phyloP scores from a whole-genome alignment of 2,888 invertebrate genomes.

The Andrena minutula region DNA sequence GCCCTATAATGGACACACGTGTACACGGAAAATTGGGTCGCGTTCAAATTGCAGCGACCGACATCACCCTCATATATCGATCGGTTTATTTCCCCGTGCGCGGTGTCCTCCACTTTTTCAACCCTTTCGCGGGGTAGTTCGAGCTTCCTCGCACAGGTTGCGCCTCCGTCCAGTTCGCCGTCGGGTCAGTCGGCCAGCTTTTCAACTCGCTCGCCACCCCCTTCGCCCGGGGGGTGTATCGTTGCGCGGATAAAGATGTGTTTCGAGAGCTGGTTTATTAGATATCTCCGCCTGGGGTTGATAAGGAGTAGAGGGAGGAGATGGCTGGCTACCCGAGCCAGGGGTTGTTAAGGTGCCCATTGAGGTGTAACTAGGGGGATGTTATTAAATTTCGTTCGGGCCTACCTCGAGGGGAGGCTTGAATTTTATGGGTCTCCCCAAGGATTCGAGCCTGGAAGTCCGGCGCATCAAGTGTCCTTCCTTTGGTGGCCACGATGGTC shows the following conservation, averaged over 20 bases:
- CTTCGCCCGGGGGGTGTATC: slow-evolving; percentile 64
- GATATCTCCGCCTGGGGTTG: slow-evolving; percentile 78
- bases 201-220: slow-evolving; percentile 53
- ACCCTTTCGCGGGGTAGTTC: slow-evolving; percentile 82
- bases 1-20: slow-evolving; percentile 18
- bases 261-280: slow-evolving; percentile 83
- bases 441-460: slow-evolving; percentile 67
- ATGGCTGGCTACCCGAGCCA: slow-evolving; percentile 70
- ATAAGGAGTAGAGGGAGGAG: slow-evolving; percentile 64
- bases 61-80: slow-evolving; percentile 65
- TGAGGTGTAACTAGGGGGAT: slow-evolving; percentile 85
- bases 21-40: slow-evolving; percentile 57
- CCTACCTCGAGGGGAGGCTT: slow-evolving; percentile 80
- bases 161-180: slow-evolving; percentile 80
- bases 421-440: slow-evolving; percentile 81
- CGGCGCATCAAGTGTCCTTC: slow-evolving; percentile 52
- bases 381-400: slow-evolving; percentile 85
- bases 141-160: slow-evolving; percentile 76
- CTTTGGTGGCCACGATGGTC: not conserved
- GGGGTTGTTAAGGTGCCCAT: slow-evolving; percentile 85
- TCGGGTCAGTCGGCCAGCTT: slow-evolving; percentile 73
- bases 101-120: slow-evolving; percentile 74
- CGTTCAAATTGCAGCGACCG: slow-evolving; percentile 52
- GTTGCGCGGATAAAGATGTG: slow-evolving; percentile 72
- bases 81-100: slow-evolving; percentile 60